These are phyloP conservation scores for Parapsyche elsis DNA, from an alignment of 1,140 invertebrate species.

Conservation along the genomic window DNA sequence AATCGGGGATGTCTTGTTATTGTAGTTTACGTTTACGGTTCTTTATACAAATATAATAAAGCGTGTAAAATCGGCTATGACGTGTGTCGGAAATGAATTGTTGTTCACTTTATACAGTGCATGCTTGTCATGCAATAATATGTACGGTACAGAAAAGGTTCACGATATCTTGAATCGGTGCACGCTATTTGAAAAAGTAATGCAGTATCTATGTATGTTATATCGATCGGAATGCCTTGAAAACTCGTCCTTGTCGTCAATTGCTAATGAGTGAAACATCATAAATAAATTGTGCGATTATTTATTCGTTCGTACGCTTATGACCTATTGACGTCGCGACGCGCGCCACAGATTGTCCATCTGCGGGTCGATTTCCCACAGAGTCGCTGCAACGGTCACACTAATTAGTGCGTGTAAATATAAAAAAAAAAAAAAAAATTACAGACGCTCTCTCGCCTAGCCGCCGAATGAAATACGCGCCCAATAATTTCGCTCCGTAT, in stretches of 20 bases:
- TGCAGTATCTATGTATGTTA: too few species aligned
- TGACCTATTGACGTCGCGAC: background rate
- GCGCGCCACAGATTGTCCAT: background rate
- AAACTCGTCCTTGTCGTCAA: too few species aligned
- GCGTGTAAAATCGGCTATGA: background rate
- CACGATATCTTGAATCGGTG: background rate
- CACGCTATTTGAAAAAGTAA: constrained; percentile 2
- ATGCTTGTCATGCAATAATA: background rate
- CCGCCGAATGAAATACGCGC: background rate
- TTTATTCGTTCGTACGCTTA: background rate
- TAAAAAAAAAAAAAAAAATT: constrained; percentile 5
- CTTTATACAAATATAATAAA: background rate
- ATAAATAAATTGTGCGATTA: too few species aligned
- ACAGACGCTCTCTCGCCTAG: background rate
- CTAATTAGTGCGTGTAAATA: constrained; percentile 36
- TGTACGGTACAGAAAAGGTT: background rate
- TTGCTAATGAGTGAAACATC: too few species aligned
- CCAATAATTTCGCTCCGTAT: constrained; percentile 26
- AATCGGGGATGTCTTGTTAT: too few species aligned
- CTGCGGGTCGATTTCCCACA: background rate
- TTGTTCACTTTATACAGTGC: background rate
- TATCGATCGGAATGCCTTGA: too few species aligned
- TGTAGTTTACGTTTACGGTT: background rate
- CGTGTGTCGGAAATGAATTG: background rate
- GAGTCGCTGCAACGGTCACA: constrained; percentile 3